Evolutionary conservation across 35 echinoderm and acorn worm species (phyloP), one percentile per base, ranked within the genome.

Genomic region (Heliocidaris erythrogramma): DNA sequence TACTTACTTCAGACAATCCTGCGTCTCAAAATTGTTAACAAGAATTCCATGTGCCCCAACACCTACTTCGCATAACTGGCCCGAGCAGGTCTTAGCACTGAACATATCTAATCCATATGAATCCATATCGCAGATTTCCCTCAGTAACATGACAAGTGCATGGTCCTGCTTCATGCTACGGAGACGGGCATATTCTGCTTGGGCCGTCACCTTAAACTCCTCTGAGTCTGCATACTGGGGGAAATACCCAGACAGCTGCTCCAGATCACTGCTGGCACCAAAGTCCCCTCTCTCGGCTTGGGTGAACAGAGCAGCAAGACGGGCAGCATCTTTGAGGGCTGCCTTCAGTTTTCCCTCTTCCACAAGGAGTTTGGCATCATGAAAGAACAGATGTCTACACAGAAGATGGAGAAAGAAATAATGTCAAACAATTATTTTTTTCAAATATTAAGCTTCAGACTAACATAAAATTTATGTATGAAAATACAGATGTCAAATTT

Each of bases 381-480:
- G 94, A 90, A 92, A 98, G 60, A 98, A 96, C 1, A 98, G 96
- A 94, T 95, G 96, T 92, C 97, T 98, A 93, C 32, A 95, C 29
- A 91, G 92, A 95, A 86, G 59, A 94, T n/a, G 47, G 86, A 59
- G 59, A 49, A 60, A 94, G 0, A 90, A 90, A 92, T 85, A 56
- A 59, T 24, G 60, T 17, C 13, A 59, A 59, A 60, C 32, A 91
- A 24, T 91, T 18, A 47, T 86, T 86, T 11, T 10, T 14, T 52
- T 42, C n/a, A 3, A 42, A 42, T 42, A 42, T 42, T 42, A 42
- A 42, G 35, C 35, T 42, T 42, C 3, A 3, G 35, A 42, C 35
- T 42, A 1, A 3, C 35, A 42, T 42, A 0, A 42, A 42, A 42
- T 42, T 3, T 42, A 42, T 42, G 35, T 42, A 42, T 42, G 35